phyloP scores from a whole-genome alignment of 2,888 invertebrate genomes.

The Ormyrus rosae region DNA sequence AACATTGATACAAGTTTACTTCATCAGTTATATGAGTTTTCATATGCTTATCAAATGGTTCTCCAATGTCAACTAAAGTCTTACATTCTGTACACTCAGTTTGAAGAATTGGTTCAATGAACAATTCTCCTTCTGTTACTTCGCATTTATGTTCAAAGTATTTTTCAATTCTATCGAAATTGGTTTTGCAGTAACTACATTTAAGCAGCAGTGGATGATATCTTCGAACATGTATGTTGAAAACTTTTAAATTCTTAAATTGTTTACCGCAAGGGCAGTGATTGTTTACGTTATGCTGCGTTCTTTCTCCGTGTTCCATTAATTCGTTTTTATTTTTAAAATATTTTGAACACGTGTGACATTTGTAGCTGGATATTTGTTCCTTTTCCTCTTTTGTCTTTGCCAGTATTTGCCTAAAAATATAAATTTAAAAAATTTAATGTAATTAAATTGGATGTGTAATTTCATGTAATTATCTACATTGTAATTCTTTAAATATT shows the following conservation, averaged over 20 bases:
- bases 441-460: too few relatives aligned
- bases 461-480: too few relatives aligned
- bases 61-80: conserved; percentile 44
- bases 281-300: conserved; percentile 54
- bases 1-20: conserved; percentile 61
- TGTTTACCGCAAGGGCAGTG: conserved; percentile 62
- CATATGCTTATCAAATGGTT: conserved; percentile 64
- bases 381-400: conserved; percentile 12
- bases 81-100: conserved; percentile 60
- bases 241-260: conserved; percentile 58
- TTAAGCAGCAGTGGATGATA: conserved; percentile 58
- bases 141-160: conserved; percentile 63
- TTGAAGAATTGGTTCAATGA: conserved; percentile 56
- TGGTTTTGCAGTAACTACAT: conserved; percentile 65
- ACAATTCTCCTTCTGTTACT: conserved; percentile 43
- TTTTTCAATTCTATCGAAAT: conserved; percentile 54
- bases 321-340: conserved; percentile 48
- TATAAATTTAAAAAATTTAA: neutral
- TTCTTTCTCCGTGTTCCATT: conserved; percentile 50
- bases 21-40: conserved; percentile 59
- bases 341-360: conserved; percentile 45
- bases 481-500: neutral
- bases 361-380: conserved; percentile 39
- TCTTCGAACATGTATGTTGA: conserved; percentile 58
- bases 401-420: conserved; percentile 48